Evolutionary conservation across 2,888 invertebrate species (phyloP).

Genomic region (Limenitis camilla): DNA sequence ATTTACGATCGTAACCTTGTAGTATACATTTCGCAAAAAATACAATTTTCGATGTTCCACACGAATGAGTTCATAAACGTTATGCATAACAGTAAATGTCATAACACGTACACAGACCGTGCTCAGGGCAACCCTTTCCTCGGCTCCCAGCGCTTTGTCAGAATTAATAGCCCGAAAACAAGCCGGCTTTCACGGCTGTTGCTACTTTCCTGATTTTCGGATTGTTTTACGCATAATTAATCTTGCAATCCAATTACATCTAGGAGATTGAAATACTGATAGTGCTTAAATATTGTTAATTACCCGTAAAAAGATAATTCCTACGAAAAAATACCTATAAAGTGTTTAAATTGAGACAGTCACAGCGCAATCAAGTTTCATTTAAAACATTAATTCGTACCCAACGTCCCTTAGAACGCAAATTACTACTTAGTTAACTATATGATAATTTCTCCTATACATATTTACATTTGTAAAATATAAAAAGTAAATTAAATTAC

Average conservation of each 20-base stretch:
- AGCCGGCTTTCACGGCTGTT: slow-evolving; percentile 40
- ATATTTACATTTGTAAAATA: neutral
- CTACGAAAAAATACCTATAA: too few species aligned
- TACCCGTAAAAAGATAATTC: too few species aligned
- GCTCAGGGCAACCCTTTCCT: slow-evolving; percentile 62
- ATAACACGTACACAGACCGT: slow-evolving; percentile 55
- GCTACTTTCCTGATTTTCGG: slow-evolving; percentile 62
- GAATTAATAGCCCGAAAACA: slow-evolving; percentile 69
- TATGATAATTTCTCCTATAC: too few species aligned
- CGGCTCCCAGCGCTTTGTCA: slow-evolving; percentile 60
- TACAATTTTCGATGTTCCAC: slow-evolving; percentile 20
- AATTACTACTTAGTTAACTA: too few species aligned
- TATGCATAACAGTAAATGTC: slow-evolving; percentile 42
- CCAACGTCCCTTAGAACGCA: too few species aligned
- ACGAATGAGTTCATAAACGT: slow-evolving; percentile 15
- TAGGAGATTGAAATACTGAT: slow-evolving; percentile 44
- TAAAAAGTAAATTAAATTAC: slow-evolving; percentile 12
- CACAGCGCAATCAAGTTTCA: too few species aligned
- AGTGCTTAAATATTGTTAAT: neutral
- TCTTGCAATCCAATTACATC: slow-evolving; percentile 68
- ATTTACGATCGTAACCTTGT: too few species aligned
- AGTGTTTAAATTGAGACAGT: too few species aligned
- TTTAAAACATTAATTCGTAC: too few species aligned
- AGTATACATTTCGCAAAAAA: slow-evolving; percentile 7
- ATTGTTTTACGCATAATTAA: slow-evolving; percentile 74